Evolutionary conservation across 2,888 invertebrate species (phyloP), one percentile per base, ranked within the genome.

Genomic region (Chironomus tentans): DNA sequence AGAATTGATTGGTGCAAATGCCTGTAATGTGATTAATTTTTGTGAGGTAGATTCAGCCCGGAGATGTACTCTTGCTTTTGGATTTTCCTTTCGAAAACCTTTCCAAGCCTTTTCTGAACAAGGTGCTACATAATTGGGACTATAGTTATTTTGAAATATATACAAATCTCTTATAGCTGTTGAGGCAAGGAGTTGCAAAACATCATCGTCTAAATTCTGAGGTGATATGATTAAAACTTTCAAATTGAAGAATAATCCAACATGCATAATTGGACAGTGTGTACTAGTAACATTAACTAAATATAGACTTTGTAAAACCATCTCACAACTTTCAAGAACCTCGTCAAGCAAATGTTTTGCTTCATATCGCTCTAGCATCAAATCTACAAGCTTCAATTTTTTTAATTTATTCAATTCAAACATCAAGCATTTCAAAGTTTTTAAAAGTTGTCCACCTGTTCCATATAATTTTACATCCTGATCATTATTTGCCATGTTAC

Each of bases 221-320:
- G 91, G 91, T 78, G 90, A 89, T 76, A 91, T 87, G 4, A 87
- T 85, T 72, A 65, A 22, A 68, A 89, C 91, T 80, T 87, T 85
- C 76, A 94, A 86, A 81, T 92, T 91, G 24, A 92, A 81, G 81
- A 94, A 93, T 38, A 92, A 87, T 0, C 92, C 92, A 28, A 91
- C 87, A 80, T 93, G 92, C 77, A 92, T 84, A 21, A 94, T 84
- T 46, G 91, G 89, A 79, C 89, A 91, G 69, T 87, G 87, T 4
- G 86, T 84, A 79, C 88, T 90, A 0, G 93, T 92, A 3, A 91
- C 86, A 82, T 94, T 94, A 6, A 93, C 86, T n/a, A 94, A 81
- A 76, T 88, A 87, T 24, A 94, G 83, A 2, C 87, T 86, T 18
- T 84, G 82, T 79, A 94, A 84, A 4, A 88, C 87, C 68, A 88